Evolutionary conservation across 2,888 invertebrate species (phyloP).

Genomic region (Hoplodrina blanda): DNA sequence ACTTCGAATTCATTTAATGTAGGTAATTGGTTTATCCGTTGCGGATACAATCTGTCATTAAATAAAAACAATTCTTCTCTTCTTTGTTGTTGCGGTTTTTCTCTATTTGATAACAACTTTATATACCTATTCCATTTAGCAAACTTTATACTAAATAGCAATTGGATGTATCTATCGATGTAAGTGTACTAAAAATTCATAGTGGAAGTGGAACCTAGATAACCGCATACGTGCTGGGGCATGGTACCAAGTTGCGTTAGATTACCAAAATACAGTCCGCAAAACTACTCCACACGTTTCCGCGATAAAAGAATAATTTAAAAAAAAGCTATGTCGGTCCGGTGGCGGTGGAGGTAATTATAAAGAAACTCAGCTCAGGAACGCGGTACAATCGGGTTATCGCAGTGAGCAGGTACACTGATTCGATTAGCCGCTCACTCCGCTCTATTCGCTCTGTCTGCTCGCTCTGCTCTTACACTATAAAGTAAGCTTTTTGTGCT

Average conservation of each 20-base stretch:
- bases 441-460: constrained; percentile 27
- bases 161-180: constrained; percentile 1
- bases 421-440: constrained; percentile 61
- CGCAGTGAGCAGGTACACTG: constrained; percentile 49
- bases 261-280: not conserved
- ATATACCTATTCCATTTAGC: too few species aligned
- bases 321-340: constrained; percentile 12
- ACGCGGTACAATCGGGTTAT: constrained; percentile 38
- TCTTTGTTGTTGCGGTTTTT: too few species aligned
- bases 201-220: not conserved
- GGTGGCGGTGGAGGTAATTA: constrained; percentile 43
- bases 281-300: not conserved
- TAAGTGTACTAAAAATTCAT: not conserved
- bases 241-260: not conserved
- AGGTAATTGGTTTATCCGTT: too few species aligned
- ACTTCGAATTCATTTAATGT: too few species aligned
- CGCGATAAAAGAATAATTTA: not conserved
- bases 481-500: constrained; percentile 50
- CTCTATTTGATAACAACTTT: too few species aligned
- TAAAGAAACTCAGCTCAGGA: constrained; percentile 32
- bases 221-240: not conserved
- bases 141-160: too few species aligned
- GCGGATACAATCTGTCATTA: too few species aligned
- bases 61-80: too few species aligned
- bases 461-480: constrained; percentile 21